These are phyloP conservation scores for Galbula dea DNA, from an alignment of 2,113 vertebrate genomes.

Conservation along the genomic window DNA sequence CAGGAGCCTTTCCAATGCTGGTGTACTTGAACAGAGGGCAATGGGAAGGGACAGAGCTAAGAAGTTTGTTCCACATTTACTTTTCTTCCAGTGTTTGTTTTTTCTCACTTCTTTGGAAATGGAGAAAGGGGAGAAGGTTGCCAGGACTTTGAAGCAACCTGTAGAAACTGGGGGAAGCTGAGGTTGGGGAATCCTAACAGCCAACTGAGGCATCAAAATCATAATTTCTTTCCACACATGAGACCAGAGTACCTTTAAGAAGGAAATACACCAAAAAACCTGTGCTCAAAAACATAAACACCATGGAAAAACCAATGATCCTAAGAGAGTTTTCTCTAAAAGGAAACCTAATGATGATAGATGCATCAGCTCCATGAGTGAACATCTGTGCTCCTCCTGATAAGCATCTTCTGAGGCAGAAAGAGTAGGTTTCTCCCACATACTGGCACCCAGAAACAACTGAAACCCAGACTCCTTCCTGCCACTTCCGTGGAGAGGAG, in stretches of 20 bases:
- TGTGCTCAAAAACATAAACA: not conserved
- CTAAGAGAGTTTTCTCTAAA: not conserved
- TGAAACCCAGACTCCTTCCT: not conserved
- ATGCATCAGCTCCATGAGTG: not conserved
- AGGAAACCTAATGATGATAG: not conserved
- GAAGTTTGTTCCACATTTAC: not conserved
- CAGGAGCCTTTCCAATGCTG: not conserved
- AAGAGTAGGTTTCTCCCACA: not conserved
- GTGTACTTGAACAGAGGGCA: not conserved
- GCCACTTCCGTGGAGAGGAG: not conserved
- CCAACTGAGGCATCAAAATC: not conserved
- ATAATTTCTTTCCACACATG: not conserved
- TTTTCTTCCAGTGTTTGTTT: not conserved
- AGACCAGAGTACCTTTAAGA: not conserved
- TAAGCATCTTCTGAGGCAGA: not conserved
- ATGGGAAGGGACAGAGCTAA: not conserved
- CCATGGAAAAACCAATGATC: not conserved
- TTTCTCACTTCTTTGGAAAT: not conserved
- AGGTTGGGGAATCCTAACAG: not conserved
- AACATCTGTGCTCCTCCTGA: not conserved
- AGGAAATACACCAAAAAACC: not conserved
- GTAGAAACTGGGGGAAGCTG: not conserved
- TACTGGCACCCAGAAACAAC: not conserved
- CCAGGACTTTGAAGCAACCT: not conserved
- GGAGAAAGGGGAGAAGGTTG: not conserved